Base-by-base conservation (phyloP, 1,140 invertebrate species). In the Drosophila tani region DNA sequence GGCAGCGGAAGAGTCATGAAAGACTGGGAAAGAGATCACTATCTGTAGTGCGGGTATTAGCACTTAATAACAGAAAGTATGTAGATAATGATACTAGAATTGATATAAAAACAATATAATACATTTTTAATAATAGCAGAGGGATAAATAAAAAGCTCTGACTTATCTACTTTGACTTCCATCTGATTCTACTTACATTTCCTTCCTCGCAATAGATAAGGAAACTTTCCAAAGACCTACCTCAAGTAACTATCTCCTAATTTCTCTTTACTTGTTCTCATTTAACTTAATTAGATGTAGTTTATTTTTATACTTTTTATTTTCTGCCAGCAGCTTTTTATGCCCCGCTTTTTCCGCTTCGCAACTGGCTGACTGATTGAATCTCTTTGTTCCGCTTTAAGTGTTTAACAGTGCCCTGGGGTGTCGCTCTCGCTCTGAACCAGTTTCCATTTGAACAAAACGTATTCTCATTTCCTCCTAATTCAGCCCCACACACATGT, bases 391-490 rank as follows among this genome's bases (percentile, higher is more conserved):
- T 58, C 50, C 43, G 51, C 65, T 58, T 71, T 58, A 71, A 71
- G 67, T 68, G 67, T 68, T 62, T 51, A 51, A 53, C 50, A 56
- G 69, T 55, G 47, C 69, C 43, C 69, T 63, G 27, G 70, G 57
- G 60, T 75, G 70, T 32, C 59, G 51, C 59, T 75, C 59, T 75
- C 59, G 50, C 43, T 57, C 55, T 50, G 50, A 67, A 75, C 46
- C 24, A 55, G 56, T 49, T 49, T 64, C 43, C 56, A 71, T 79
- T 78, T 57, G 55, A 70, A 60, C 75, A 58, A 70, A 77, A 57
- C 51, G 47, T 35, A 75, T 75, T 76, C 73, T 76, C 55, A 69
- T 74, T 74, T 71, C 58, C 75, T 53, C 24, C 53, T 74, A 74
- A 80, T 79, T 50, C 67, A 56, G 43, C 17, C 40, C 74, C 40